Percentiles rank a stretch among this genome's conserved stretches.
Evolutionary conservation across 2,888 invertebrate species (phyloP).

Genomic region (Cryptophagus acutangulus): DNA sequence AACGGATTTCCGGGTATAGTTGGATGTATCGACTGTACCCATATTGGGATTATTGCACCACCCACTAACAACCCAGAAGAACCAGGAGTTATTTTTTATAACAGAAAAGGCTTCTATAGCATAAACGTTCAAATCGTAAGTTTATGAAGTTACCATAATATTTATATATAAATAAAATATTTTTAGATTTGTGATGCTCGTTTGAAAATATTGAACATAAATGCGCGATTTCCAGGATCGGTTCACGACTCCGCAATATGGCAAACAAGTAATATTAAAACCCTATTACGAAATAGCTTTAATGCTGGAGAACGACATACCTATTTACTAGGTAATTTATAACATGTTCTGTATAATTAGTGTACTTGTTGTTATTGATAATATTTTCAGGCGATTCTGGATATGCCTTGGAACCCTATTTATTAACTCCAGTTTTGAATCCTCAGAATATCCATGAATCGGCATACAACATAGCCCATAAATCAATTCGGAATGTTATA

Average conservation of each 20-base stretch:
- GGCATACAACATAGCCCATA: slow-evolving; percentile 7
- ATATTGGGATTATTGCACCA: slow-evolving; percentile 4
- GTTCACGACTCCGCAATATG: slow-evolving; percentile 14
- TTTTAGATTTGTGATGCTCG: slow-evolving; percentile 9
- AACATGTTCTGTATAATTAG: slow-evolving; percentile 1
- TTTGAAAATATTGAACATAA: slow-evolving; percentile 12
- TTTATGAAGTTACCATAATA: no score
- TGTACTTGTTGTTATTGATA: not conserved
- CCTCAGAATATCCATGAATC: not conserved
- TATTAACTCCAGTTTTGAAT: slow-evolving; percentile 5
- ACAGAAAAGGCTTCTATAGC: slow-evolving; percentile 1
- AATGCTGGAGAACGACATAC: slow-evolving; percentile 7
- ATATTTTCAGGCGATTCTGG: slow-evolving; percentile 4
- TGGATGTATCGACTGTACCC: slow-evolving; percentile 3
- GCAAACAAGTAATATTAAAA: slow-evolving; percentile 10
- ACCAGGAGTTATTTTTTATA: not conserved
- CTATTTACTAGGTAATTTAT: slow-evolving; percentile 2
- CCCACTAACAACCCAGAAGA: not conserved
- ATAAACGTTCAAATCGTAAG: not conserved
- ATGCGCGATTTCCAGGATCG: slow-evolving; percentile 15
- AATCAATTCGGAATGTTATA: slow-evolving; percentile 12
- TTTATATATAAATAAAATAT: no score
- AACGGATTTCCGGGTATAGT: slow-evolving; percentile 10
- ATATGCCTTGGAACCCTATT: slow-evolving; percentile 6
- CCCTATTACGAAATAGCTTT: slow-evolving; percentile 4